Evolutionary conservation across 2,797 vertebrate species (phyloP).

Genomic region (Spatula clypeata): DNA sequence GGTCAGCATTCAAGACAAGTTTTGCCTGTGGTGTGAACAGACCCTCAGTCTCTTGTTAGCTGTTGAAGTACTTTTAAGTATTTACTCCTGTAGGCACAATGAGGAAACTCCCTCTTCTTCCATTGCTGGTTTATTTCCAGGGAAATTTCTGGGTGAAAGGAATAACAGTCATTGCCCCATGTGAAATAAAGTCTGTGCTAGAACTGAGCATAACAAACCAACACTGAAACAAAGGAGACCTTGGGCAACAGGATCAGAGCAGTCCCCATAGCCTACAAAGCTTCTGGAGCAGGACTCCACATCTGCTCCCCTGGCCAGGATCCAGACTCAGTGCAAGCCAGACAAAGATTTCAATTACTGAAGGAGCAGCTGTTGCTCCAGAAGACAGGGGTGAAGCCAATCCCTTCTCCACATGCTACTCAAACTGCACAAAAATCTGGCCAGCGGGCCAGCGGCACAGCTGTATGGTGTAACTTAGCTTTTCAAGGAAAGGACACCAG

Average conservation of each 20-base stretch:
- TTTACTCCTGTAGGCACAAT: neutral
- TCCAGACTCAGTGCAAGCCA: neutral
- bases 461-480: neutral
- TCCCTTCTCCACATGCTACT: neutral
- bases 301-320: neutral
- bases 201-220: neutral
- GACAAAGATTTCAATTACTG: neutral
- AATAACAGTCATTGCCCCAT: neutral
- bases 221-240: too few species aligned
- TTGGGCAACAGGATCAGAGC: neutral
- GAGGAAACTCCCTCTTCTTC: neutral
- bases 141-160: neutral
- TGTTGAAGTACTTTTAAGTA: neutral
- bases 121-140: neutral
- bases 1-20: neutral
- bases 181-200: neutral
- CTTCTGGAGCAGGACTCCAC: neutral
- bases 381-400: neutral
- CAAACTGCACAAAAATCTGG: neutral
- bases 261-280: fast-evolving
- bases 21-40: neutral
- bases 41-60: neutral
- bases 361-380: conserved; percentile 22
- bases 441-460: fast-evolving
- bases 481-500: neutral